Evolutionary conservation across 2,888 invertebrate genomes (phyloP), one percentile per base, ranked within the genome.

Genomic region (Hylaea fasciaria): DNA sequence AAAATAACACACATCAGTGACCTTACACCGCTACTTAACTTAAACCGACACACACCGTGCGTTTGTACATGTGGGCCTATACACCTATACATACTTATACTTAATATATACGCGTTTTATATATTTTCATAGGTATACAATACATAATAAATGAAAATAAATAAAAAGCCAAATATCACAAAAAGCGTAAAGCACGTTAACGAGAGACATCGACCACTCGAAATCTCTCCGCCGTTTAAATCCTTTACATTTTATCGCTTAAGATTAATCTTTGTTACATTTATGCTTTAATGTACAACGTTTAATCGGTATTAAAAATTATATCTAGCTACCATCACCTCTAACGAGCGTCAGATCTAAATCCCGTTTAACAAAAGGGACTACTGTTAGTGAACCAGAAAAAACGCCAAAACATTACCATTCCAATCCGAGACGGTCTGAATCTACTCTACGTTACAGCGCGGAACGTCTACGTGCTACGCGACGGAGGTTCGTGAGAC

Each of bases 91-190:
- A 66, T 60, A 66, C 57, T 43, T 35, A 52, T 62, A 64, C 57
- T 65, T 57, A 67, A 56, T 69, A 55, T 65, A 65, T 65, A 71
- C 65, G 60, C 55, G 62, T 61, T 62, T 65, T 70, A 71, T 64
- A 70, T 67, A 69, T 65, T 69, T 64, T 64, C 68, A 69, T 66
- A 70, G 9, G 32, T 70, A 68, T 66, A 70, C 67, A 65, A 32
- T 77, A 68, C 69, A 54, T 70, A 70, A 73, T 72, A 81, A 83
- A 82, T 65, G 65, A 84, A 85, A 82, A 80, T 74, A 86, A 81
- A 85, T 84, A 91, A 89, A 81, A 89, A 91, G 91, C 91, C 80
- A 87, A 88, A 86, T 86, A 87, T 89, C 83, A 91, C 89, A 91
- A 89, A 73, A 91, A 91, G 91, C 91, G 73, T 71, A 79, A 90